Base-by-base conservation (phyloP, 2,797 vertebrate species). In the Poecile montanus region DNA sequence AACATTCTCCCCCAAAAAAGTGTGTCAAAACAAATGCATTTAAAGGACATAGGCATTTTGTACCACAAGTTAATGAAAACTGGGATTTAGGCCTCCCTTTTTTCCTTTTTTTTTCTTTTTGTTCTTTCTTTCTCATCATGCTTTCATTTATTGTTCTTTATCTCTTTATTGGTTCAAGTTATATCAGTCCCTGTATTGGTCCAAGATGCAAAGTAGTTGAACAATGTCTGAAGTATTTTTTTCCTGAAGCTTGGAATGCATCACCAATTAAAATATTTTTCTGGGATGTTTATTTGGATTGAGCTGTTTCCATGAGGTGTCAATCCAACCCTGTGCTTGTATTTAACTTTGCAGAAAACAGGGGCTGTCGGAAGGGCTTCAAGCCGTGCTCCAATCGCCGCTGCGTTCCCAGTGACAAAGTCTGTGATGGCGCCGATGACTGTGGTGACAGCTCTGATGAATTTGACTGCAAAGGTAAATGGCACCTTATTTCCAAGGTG, bases 371-470 rank as follows among this genome's bases (percentile, higher is more conserved):
- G 93, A 99, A 97, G 92, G 99, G 99, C 38, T 99, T 99, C 96
- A 98, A 98, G 60, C 98, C 98, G 0, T 99, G 99, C 84, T 98
- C 98, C 70, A 99, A 99, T 44, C 98, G 97, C 13, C 99, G 98
- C 51, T 99, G 99, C n/a, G 91, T 99, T 71, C 96, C 97, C 9
- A 98, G 98, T 15, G 84, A 96, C 72, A 98, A 98, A 91, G 98
- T 99, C 86, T 99, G 99, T 93, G 98, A 99, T 15, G 98, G 98
- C 10, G 96, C 95, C 83, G 98, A 99, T 15, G 98, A 99, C 95
- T 99, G 99, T 32, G 98, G 99, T 30, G 99, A 99, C 97, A 98
- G 98, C 89, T 99, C 99, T 9, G 99, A 99, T 95, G 99, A 99
- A 94, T 89, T 98, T 50, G 98, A 99, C 95, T 99, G 99, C 90